Evolutionary conservation across 2,888 invertebrate genomes (phyloP), one percentile per base, ranked within the genome.

Genomic region (Bellardia pandia): DNA sequence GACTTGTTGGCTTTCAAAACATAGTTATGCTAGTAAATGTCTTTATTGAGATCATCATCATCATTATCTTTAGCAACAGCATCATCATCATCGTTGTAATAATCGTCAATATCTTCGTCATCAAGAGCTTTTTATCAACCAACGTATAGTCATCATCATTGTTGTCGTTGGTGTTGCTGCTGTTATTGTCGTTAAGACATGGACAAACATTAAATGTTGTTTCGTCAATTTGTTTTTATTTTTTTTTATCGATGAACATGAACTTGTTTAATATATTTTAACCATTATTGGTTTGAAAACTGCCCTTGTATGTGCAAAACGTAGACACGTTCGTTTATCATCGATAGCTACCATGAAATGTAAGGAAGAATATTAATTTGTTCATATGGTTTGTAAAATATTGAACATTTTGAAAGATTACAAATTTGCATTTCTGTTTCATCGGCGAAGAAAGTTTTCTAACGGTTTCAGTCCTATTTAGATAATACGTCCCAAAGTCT

Each of bases 211-310:
- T 74, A 48, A 66, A 51, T 56, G 53, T 16, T 74, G 40, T 72
- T 77, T 74, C 56, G 56, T 51, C 71, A 71, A 76, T 76, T 82
- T 85, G 75, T 76, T 62, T 71, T 78, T 14, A 40, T 48, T 62
- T 78, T 62, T 72, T 58, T 62, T n/a, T 76, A 62, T 77, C 60
- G 66, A 86, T 72, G 60, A 81, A 84, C 87, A 85, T 87, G 78
- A 87, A 85, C 87, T 87, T 87, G 87, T 85, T 87, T 85, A 87
- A 87, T 78, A 23, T 85, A 78, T 82, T 87, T 85, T 87, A 78
- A 58, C 87, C 87, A 85, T 87, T 78, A 85, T 81, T 85, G 81
- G 77, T 51, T 81, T 60, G 42, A 74, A 75, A 69, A 78, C 75
- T 71, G 87, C 81, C 85, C 85, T 78, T 82, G 77, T 85, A 64